Percentiles rank a stretch among this genome's conserved stretches.
Evolutionary conservation across 1,140 invertebrate genomes (phyloP).

Genomic region (Diuraphis noxia): DNA sequence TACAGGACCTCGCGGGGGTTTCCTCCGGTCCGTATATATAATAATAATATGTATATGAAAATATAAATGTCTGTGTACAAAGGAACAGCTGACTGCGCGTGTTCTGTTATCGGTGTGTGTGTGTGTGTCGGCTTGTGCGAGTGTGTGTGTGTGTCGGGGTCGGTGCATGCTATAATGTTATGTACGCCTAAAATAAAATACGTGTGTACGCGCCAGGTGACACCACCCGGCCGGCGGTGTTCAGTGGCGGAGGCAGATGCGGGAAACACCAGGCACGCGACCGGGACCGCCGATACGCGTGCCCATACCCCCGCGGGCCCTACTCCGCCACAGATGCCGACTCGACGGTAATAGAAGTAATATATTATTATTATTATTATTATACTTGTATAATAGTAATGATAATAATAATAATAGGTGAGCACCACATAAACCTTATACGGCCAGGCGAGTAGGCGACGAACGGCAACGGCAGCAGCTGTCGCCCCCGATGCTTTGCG

Average conservation of each 20-base stretch:
- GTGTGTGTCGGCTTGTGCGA: background rate
- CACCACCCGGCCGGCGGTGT: constrained; percentile 17
- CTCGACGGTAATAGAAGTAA: background rate
- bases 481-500: background rate
- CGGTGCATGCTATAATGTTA: background rate
- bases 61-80: background rate
- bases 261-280: constrained; percentile 53
- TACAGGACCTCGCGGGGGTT: background rate
- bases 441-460: background rate
- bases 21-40: background rate
- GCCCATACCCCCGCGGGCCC: constrained; percentile 45
- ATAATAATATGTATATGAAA: background rate
- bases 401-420: too few relatives aligned
- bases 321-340: background rate
- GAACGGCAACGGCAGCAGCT: background rate
- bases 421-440: background rate
- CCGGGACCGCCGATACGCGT: constrained; percentile 48
- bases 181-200: background rate
- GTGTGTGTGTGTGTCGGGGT: background rate
- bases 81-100: constrained; percentile 48
- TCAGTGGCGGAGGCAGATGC: constrained; percentile 32
- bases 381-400: background rate
- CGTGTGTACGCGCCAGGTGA: constrained; percentile 26
- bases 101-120: background rate
- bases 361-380: background rate